Evolutionary conservation across 2,113 vertebrate species (phyloP), one percentile per base, ranked within the genome.

Genomic region (Centropus unirufus): DNA sequence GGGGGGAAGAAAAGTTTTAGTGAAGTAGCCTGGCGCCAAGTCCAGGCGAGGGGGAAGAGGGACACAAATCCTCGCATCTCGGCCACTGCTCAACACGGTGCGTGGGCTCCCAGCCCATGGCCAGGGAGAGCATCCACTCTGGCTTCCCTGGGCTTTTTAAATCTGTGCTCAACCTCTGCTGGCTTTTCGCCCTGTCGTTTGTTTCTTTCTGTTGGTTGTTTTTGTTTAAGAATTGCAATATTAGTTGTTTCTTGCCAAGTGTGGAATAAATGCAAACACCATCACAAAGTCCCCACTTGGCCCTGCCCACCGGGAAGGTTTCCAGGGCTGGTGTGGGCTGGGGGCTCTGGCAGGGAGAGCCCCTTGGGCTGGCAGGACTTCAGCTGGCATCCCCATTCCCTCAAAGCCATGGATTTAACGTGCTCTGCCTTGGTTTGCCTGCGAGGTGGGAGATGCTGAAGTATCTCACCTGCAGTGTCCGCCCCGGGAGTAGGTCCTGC

Each of bases 1-100:
- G 72, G 78, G 68, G 74, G 86, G 21, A 69, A 85, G 70, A 83
- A 92, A 93, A 94, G 69, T 96, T 96, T 83, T 61, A 36, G 85
- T 13, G n/a, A 46, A 96, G 95, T 92, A 17, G 15, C 74, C 83
- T 4, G 26, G 73, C 15, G 52, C 96, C 84, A 6, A 63, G 89
- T 51, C 34, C 61, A 1, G 81, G 39, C 54, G 42, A 74, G n/a
- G 84, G 46, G 91, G 64, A 24, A 55, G 23, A 21, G 54, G 73
- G 77, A 22, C 40, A 0, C 40, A 0, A 40, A 12, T 14, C 74
- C 77, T 90, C 83, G 87, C 59, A 2, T 11, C 52, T 4, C 49
- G 46, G 64, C 36, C 58, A 6, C 29, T 0, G 27, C 77, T 63
- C 62, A 9, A 84, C 15, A 1, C 2, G 54, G 39, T 17, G 5